phyloP scores from a whole-genome alignment of 1,140 invertebrate genomes.

The Heliothis subflexa region DNA sequence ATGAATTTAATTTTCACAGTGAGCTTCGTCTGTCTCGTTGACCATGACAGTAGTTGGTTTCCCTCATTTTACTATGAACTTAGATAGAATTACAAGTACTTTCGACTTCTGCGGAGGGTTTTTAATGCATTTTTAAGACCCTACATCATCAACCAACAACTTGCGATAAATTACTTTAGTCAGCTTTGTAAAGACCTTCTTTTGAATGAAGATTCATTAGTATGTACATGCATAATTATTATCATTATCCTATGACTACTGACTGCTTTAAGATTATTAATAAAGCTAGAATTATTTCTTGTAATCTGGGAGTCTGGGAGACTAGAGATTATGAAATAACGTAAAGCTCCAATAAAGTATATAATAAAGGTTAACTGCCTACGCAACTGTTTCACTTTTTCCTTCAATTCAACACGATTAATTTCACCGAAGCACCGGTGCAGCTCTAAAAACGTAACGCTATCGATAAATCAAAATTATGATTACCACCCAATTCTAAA shows the following conservation, averaged over 20 bases:
- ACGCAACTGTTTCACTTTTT: constrained; percentile 23
- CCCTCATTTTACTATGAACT: constrained; percentile 32
- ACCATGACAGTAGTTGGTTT: constrained; percentile 21
- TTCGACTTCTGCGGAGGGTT: not conserved
- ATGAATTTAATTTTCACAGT: constrained; percentile 34
- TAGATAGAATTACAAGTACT: constrained; percentile 8
- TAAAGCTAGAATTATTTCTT: too few relatives aligned
- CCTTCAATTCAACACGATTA: constrained; percentile 25
- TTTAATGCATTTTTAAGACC: not conserved
- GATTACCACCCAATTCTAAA: constrained; percentile 65
- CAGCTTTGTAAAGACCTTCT: too few relatives aligned
- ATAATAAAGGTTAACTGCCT: not conserved
- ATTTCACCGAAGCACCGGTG: constrained; percentile 9
- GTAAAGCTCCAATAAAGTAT: not conserved
- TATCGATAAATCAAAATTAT: constrained; percentile 71
- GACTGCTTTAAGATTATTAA: too few relatives aligned
- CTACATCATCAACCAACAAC: not conserved
- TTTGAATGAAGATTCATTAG: too few relatives aligned
- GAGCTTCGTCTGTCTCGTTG: not conserved
- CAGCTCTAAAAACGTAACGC: constrained; percentile 9
- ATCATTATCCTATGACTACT: too few relatives aligned
- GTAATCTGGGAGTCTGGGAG: too few relatives aligned
- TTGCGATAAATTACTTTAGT: too few relatives aligned
- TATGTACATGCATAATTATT: too few relatives aligned
- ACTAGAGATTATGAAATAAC: too few relatives aligned